Evolutionary conservation across 2,113 vertebrate species (phyloP).

Genomic region (Varanus salvator): DNA sequence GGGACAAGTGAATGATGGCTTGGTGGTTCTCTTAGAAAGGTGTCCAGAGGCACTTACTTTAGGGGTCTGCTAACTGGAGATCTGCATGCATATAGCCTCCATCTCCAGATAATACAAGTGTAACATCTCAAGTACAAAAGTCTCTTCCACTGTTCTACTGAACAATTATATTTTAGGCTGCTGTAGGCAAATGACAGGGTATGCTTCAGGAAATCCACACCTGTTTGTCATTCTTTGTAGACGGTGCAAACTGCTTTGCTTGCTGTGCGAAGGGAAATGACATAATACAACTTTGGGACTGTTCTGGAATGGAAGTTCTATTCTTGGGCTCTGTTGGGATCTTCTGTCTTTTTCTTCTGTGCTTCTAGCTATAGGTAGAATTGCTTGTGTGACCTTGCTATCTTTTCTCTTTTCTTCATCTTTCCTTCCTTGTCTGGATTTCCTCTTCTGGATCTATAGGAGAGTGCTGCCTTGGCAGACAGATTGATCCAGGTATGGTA

Average conservation of each 20-base stretch:
- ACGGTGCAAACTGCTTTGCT: not conserved
- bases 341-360: conserved; percentile 50
- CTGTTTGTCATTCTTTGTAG: not conserved
- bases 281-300: not conserved
- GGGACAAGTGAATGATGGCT: not conserved
- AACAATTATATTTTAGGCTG: not conserved
- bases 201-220: not conserved
- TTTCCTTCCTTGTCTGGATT: conserved; percentile 61
- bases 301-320: not conserved
- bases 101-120: not conserved
- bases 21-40: not conserved
- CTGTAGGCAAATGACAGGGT: not conserved
- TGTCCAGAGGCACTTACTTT: not conserved
- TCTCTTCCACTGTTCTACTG: not conserved
- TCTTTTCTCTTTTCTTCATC: conserved; percentile 53
- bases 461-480: conserved; percentile 97
- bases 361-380: conserved; percentile 60
- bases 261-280: not conserved
- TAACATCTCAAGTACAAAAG: not conserved
- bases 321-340: not conserved
- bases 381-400: conserved; percentile 65
- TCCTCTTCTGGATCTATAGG: conserved; percentile 80
- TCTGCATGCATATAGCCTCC: not conserved
- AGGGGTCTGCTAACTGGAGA: not conserved
- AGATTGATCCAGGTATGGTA: conserved; percentile 96